Base-by-base conservation (phyloP, 2,113 vertebrate species). In the Xenopus borealis region DNA sequence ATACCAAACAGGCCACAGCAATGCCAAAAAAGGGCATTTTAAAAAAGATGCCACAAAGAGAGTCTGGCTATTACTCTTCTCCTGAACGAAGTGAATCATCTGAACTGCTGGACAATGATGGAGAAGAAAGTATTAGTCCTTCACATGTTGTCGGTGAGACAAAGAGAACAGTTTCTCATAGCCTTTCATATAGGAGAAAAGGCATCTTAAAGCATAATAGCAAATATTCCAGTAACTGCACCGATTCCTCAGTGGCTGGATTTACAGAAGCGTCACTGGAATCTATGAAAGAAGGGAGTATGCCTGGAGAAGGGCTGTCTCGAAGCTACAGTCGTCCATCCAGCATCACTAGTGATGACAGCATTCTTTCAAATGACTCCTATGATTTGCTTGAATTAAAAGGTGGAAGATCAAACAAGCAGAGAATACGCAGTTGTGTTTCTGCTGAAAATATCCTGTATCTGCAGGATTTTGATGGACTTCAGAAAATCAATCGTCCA, bases 51-150 rank as follows among this genome's bases (percentile, higher is more conserved):
- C 95, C 94, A 83, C 93, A 93, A 82, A 91, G 90, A 71, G 97
- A 99, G 78, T 98, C 96, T 0, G 97, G 97, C 62, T 99, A 99
- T 84, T 99, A 98, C 83, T 99, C 97, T 1, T 99, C 97, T 18
- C 97, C 97, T 0, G 97, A 99, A 79, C 91, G 94, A 81, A 98
- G 95, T 0, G 96, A 98, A 86, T 98, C 97, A 80, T 96, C 94
- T 0, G 96, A 98, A 86, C 85, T 95, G 73, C 83, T 96, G 85
- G 95, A 94, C 78, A 85, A 85, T 0, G 85, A 89, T 10, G 82
- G 78, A 18, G 67, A 78, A 62, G 80, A 78, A 76, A 84, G 81
- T 30, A 79, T 81, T 57, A 78, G 74, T 44, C 44, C 81, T 7
- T 87, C 89, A 45, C 86, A 85, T 0, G 81, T 83, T 0, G 73